These are phyloP conservation scores for Potamilus streckersoni DNA, from an alignment of 1,140 invertebrate genomes.

Conservation along the genomic window DNA sequence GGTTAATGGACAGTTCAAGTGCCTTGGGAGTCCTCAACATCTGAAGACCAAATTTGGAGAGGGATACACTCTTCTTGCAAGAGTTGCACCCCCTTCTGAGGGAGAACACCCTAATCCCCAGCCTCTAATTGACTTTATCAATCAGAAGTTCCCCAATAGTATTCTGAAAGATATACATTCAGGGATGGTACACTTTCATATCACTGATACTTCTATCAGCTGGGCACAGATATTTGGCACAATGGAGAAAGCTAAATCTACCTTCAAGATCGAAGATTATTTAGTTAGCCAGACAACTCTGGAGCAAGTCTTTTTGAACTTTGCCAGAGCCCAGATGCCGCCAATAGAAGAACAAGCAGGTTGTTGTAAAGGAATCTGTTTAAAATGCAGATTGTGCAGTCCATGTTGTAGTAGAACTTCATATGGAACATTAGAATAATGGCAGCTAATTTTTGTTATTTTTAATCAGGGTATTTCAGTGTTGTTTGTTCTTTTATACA, in stretches of 20 bases:
- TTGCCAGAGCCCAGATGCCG: constrained; percentile 68
- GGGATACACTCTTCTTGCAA: constrained; percentile 67
- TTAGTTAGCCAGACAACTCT: constrained; percentile 82
- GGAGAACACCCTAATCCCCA: constrained; percentile 34
- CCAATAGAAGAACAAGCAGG: constrained; percentile 28
- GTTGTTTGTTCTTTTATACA: no score
- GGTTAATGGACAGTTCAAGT: constrained; percentile 70
- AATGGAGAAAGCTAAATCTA: constrained; percentile 71
- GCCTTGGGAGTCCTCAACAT: constrained; percentile 69
- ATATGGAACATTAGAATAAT: no score
- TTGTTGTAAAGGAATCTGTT: constrained; percentile 30
- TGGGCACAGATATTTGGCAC: constrained; percentile 76
- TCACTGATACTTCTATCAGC: constrained; percentile 66
- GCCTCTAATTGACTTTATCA: constrained; percentile 52
- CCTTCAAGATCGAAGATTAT: constrained; percentile 78
- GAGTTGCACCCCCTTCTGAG: constrained; percentile 42
- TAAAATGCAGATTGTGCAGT: constrained; percentile 7
- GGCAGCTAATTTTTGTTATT: no score
- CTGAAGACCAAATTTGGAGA: constrained; percentile 68
- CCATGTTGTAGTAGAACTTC: background rate
- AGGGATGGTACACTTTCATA: constrained; percentile 73
- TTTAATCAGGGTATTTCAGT: no score
- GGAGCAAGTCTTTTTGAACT: constrained; percentile 78
- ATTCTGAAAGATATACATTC: constrained; percentile 78
- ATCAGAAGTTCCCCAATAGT: constrained; percentile 52